Evolutionary conservation across 2,113 vertebrate species (phyloP).

Genomic region (Corythoichthys haematopterus): DNA sequence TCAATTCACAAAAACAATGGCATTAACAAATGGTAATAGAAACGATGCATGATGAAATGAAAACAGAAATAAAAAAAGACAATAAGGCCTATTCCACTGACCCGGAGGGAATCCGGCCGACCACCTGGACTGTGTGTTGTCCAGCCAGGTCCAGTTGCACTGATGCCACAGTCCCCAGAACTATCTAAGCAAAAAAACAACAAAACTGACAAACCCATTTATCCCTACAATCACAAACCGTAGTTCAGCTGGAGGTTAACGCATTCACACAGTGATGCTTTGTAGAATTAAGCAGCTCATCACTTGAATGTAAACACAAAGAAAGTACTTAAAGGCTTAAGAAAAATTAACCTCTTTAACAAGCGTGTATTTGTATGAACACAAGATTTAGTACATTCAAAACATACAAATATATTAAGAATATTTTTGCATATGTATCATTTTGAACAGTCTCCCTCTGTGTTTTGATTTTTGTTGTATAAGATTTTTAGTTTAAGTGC

Average conservation of each 20-base stretch:
- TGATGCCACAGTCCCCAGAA: slow-evolving; percentile 37
- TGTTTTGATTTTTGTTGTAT: background rate
- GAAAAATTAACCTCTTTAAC: background rate
- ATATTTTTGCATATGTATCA: background rate
- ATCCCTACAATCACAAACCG: background rate
- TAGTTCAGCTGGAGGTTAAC: background rate
- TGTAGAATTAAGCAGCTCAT: background rate
- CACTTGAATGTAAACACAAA: background rate
- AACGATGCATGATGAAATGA: background rate
- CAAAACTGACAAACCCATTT: slow-evolving; percentile 10
- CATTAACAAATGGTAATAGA: background rate
- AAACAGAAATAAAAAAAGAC: slow-evolving; percentile 4
- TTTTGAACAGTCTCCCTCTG: background rate
- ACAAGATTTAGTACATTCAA: background rate
- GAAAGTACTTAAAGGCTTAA: background rate
- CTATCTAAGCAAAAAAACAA: slow-evolving; percentile 39
- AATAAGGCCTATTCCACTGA: slow-evolving; percentile 46
- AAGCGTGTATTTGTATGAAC: background rate
- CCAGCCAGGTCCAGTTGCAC: slow-evolving; percentile 52
- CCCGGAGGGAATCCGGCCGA: slow-evolving; percentile 59
- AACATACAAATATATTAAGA: background rate
- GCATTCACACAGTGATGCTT: background rate
- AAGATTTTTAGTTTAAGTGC: background rate
- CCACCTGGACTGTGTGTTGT: slow-evolving; percentile 53
- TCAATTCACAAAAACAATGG: background rate